Conservation (phyloP, 2,113 vertebrate genomes). For the Sylvia atricapilla region DNA sequence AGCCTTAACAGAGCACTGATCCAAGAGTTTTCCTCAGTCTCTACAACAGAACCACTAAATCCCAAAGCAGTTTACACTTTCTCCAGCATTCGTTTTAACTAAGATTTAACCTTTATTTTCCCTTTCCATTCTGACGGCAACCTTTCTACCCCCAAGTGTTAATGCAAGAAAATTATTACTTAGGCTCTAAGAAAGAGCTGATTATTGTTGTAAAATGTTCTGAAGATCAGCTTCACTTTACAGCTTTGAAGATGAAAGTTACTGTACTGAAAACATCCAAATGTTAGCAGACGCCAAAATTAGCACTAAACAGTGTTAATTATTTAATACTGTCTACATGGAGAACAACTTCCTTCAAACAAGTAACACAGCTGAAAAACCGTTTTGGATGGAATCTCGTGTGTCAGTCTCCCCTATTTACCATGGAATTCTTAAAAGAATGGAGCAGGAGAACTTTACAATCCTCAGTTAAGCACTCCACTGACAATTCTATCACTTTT, state of each 20-base stretch:
- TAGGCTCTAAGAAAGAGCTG: neutral
- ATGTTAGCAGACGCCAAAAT: conserved; percentile 8
- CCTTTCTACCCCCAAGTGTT: neutral
- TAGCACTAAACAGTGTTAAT: conserved; percentile 5
- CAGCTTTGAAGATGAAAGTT: neutral
- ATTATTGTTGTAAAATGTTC: neutral
- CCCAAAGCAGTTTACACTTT: neutral
- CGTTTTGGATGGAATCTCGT: neutral
- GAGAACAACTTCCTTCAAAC: neutral
- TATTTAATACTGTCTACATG: neutral
- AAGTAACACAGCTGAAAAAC: neutral
- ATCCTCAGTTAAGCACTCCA: neutral
- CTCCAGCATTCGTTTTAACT: neutral
- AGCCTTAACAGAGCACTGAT: neutral
- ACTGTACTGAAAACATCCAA: neutral
- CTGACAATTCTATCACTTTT: neutral
- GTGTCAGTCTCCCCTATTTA: neutral
- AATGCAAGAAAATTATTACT: neutral
- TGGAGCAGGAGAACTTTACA: neutral
- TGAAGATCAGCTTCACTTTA: neutral
- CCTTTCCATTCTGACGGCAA: neutral
- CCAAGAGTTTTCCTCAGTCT: neutral
- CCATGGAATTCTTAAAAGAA: neutral
- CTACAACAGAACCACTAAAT: neutral
- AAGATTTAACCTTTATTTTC: neutral